Base-by-base conservation (phyloP, 2,797 vertebrate genomes). In the Tapirus indicus region DNA sequence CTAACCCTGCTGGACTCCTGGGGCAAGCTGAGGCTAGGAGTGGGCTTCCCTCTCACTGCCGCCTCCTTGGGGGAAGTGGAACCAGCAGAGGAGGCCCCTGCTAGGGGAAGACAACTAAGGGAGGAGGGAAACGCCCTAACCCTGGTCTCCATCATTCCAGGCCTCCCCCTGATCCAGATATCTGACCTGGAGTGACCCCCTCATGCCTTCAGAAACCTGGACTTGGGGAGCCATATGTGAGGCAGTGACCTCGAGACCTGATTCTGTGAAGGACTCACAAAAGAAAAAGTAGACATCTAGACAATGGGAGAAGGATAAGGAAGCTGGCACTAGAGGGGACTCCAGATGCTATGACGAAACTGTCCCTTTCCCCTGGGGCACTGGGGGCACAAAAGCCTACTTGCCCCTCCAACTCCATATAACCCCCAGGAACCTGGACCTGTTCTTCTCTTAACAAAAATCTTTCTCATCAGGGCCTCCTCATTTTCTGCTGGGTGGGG, bases 51-150 rank as follows among this genome's bases (percentile, higher is more conserved):
- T 60, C 72, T 89, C 74, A 62, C 2, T 92, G 96, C 79, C 60
- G 60, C 93, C 91, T 96, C 94, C 93, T 69, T 35, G 47, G 94
- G 92, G 96, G 96, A 97, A 97, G 97, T 95, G 96, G 95, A 97
- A 98, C 86, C 89, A 95, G 93, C 79, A 68, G 68, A 94, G 56
- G 68, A 97, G 97, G 98, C 97, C 97, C 96, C 92, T 77, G 88
- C 35, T 82, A 18, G 77, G 96, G 96, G 86, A 92, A 93, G 83
- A 62, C 1, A 35, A 52, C n/a, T 64, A 84, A 77, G 58, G 56
- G 80, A 97, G 69, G 64, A 95, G 91, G 97, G 97, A 97, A 95
- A 94, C 93, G 92, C 97, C 98, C 97, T 97, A 93, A 32, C 32
- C 80, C 77, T 80, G 56, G 58, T 93, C 88, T 95, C 95, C 97